Evolutionary conservation across 92 coral and sea anemone genomes (phyloP).

Genomic region (Ricordea florida): DNA sequence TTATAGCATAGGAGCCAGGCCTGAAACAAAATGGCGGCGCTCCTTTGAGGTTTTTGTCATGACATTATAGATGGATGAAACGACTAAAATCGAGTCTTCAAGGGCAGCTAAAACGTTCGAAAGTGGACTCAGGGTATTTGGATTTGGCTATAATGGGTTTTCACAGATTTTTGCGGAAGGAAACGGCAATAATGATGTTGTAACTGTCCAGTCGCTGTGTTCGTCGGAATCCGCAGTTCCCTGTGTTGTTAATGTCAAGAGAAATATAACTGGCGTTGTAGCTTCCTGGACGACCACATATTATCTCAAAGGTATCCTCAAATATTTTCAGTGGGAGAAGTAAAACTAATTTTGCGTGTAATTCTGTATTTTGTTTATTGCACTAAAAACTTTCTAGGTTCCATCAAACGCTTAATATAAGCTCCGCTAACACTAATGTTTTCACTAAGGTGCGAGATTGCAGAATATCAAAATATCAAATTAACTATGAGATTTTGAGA

Average conservation of each 20-base stretch:
- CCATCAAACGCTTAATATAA: too few species aligned
- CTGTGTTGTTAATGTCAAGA: not conserved
- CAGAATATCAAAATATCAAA: too few species aligned
- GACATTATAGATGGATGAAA: not conserved
- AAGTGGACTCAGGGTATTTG: slow-evolving; percentile 8
- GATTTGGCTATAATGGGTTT: slow-evolving; percentile 67
- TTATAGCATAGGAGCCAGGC: slow-evolving; percentile 41
- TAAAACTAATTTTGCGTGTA: too few species aligned
- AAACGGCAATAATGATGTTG: not conserved
- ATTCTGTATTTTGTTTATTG: too few species aligned
- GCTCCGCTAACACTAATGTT: too few species aligned
- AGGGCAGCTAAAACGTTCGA: not conserved
- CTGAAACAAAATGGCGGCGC: slow-evolving; percentile 44
- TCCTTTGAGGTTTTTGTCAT: not conserved
- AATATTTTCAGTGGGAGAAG: too few species aligned
- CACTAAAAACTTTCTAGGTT: too few species aligned
- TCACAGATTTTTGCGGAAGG: not conserved
- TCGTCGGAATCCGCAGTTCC: not conserved
- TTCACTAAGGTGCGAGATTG: too few species aligned
- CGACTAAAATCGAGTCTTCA: not conserved
- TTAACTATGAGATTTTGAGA: too few species aligned
- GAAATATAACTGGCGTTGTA: slow-evolving; percentile 10
- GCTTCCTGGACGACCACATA: slow-evolving; percentile 52
- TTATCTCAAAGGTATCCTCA: slow-evolving; percentile 38
- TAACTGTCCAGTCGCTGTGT: not conserved